These are phyloP conservation scores for Polyommatus iphigenia DNA, from an alignment of 2,888 invertebrate genomes.

Conservation along the genomic window DNA sequence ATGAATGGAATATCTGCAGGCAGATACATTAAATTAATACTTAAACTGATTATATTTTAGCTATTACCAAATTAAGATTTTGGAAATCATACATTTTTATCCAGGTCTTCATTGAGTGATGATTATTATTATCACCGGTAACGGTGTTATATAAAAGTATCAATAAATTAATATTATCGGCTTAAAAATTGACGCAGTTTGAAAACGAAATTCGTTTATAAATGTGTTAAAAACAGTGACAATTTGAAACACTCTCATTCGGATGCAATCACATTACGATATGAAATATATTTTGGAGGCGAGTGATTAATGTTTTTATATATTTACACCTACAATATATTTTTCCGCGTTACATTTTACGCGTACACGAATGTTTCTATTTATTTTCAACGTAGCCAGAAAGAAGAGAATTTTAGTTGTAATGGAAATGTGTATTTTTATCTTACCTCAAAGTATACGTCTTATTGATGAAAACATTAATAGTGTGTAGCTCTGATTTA, in stretches of 20 bases:
- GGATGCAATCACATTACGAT: slow-evolving; percentile 12
- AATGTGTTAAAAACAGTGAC: slow-evolving; percentile 21
- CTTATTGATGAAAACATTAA: no score
- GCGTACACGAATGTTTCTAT: neutral
- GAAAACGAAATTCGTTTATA: neutral
- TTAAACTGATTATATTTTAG: no score
- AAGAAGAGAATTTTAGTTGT: neutral
- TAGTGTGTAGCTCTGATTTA: no score
- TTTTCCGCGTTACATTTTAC: neutral
- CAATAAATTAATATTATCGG: slow-evolving; percentile 7
- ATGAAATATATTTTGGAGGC: slow-evolving; percentile 1
- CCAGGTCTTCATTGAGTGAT: neutral
- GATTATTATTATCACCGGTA: neutral
- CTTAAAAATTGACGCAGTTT: neutral
- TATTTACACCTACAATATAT: neutral
- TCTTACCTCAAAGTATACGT: no score
- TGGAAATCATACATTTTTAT: neutral
- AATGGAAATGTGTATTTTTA: no score
- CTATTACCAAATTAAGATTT: no score
- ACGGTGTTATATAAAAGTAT: neutral
- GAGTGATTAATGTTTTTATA: slow-evolving; percentile 14
- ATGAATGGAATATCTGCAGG: no score
- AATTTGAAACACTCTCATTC: neutral
- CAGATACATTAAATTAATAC: no score
- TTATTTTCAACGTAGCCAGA: neutral